These are phyloP conservation scores for Morpho deidamia DNA, from an alignment of 2,888 invertebrate species.

Conservation along the genomic window DNA sequence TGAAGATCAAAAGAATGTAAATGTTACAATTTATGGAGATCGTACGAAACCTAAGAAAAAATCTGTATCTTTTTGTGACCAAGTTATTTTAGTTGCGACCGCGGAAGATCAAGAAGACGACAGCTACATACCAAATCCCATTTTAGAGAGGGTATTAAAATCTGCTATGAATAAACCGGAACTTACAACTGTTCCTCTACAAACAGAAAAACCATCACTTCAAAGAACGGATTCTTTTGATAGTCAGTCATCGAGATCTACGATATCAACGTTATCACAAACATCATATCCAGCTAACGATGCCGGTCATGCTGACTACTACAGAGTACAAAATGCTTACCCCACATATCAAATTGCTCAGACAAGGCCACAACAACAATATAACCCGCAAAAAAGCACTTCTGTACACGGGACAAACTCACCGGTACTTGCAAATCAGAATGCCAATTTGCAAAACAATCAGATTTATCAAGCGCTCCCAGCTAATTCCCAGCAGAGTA, in stretches of 20 bases:
- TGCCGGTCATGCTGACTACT: constrained; percentile 55
- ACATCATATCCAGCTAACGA: constrained; percentile 57
- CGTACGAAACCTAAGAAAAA: constrained; percentile 88
- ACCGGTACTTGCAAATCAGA: constrained; percentile 41
- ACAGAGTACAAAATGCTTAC: constrained; percentile 55
- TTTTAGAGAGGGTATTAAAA: constrained; percentile 89
- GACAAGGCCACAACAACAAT: constrained; percentile 55
- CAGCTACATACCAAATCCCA: constrained; percentile 93
- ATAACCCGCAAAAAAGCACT: constrained; percentile 51
- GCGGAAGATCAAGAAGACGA: constrained; percentile 95
- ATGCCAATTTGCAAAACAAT: constrained; percentile 38
- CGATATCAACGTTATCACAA: constrained; percentile 69
- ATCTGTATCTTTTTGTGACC: constrained; percentile 96
- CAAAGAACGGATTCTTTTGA: constrained; percentile 73
- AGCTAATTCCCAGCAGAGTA: constrained; percentile 43
- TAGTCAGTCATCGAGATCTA: constrained; percentile 72
- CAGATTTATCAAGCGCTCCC: constrained; percentile 63
- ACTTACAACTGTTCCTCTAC: constrained; percentile 71
- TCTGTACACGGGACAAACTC: constrained; percentile 53
- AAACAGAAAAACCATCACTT: constrained; percentile 65
- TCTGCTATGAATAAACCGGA: constrained; percentile 88
- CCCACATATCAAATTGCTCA: constrained; percentile 57
- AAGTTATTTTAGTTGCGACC: constrained; percentile 94
- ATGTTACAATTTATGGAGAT: constrained; percentile 56
- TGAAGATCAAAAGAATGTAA: constrained; percentile 56